These are phyloP conservation scores for Rhinoderma darwinii DNA, from an alignment of 2,113 vertebrate genomes.

Conservation along the genomic window DNA sequence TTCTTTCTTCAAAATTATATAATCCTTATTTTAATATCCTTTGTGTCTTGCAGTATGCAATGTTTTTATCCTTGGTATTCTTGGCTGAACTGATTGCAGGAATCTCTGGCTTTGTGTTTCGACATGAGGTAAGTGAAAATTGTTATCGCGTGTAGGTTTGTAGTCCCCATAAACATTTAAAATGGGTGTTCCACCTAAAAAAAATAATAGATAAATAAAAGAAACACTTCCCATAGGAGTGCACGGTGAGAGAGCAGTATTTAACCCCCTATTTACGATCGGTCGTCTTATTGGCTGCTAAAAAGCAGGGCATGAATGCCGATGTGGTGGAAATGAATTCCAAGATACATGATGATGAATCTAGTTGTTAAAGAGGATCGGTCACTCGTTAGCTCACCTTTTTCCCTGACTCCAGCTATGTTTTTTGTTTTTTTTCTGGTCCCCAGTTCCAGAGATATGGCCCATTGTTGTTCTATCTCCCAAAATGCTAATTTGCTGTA, in stretches of 20 bases:
- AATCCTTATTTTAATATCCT: neutral
- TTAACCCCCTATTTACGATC: neutral
- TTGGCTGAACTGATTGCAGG: slow-evolving; percentile 95
- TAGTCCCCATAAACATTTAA: neutral
- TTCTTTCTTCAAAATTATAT: neutral
- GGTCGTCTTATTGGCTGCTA: neutral
- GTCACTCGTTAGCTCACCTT: too few relatives aligned
- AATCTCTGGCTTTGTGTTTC: slow-evolving; percentile 97
- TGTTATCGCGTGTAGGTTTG: neutral
- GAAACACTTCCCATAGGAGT: neutral
- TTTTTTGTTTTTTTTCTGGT: too few relatives aligned
- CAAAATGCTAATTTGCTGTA: too few relatives aligned
- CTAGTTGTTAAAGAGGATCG: too few relatives aligned
- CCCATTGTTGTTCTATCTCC: too few relatives aligned
- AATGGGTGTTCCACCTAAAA: too few relatives aligned
- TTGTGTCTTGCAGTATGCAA: slow-evolving; percentile 84
- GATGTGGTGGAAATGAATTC: neutral
- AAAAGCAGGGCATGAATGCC: neutral
- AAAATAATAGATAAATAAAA: too few relatives aligned
- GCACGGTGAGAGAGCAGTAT: neutral
- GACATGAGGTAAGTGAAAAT: slow-evolving; percentile 88
- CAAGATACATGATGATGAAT: neutral
- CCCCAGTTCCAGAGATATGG: too few relatives aligned
- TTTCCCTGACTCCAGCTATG: too few relatives aligned
- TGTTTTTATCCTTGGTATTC: slow-evolving; percentile 94